Evolutionary conservation across 2,888 invertebrate genomes (phyloP).

Genomic region (Congeria kusceri): DNA sequence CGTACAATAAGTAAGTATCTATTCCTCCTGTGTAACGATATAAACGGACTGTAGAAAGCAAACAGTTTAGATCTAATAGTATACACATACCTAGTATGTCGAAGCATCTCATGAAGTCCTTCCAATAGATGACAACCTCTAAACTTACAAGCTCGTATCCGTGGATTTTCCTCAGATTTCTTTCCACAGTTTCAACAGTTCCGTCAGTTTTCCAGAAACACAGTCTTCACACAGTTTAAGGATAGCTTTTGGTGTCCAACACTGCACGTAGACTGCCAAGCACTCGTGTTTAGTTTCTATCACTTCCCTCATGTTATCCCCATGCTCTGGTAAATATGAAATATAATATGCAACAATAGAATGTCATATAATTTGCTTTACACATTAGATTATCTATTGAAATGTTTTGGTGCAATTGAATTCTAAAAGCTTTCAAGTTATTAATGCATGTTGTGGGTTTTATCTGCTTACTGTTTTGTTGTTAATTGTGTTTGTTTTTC

Average conservation of each 20-base stretch:
- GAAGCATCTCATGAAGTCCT: not conserved
- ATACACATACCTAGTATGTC: not conserved
- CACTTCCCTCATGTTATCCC: not conserved
- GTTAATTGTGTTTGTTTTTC: no score
- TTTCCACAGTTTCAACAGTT: not conserved
- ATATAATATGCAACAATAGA: not conserved
- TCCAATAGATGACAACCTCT: not conserved
- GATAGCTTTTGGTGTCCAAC: not conserved
- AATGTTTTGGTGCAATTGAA: no score
- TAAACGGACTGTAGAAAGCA: no score
- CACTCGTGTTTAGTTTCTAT: not conserved
- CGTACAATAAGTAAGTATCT: no score
- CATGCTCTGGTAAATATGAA: not conserved
- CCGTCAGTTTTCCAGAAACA: conserved; percentile 1
- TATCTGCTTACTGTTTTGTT: no score
- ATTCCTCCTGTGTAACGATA: no score
- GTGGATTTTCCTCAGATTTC: not conserved
- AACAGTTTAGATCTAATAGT: no score
- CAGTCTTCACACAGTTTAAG: not conserved
- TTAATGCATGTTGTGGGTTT: no score
- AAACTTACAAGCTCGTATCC: no score
- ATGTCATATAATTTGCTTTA: no score
- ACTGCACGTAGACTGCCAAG: not conserved
- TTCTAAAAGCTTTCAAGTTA: no score
- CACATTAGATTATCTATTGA: no score